Percentiles rank a stretch among this genome's conserved stretches.
These are phyloP conservation scores for Melipona quadrifasciata DNA, from an alignment of 1,140 invertebrate genomes.

Conservation along the genomic window DNA sequence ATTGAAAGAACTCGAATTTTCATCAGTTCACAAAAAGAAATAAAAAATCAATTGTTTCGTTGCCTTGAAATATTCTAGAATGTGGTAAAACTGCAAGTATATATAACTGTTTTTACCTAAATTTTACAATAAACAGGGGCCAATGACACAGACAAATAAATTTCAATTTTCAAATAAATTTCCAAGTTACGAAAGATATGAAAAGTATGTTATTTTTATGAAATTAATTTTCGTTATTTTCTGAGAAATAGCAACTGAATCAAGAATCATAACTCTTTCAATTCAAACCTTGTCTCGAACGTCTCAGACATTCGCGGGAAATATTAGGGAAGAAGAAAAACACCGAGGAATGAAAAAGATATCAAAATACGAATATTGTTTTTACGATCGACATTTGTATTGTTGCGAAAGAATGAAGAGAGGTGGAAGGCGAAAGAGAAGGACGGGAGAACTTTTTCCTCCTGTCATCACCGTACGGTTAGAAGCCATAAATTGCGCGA, in stretches of 20 bases:
- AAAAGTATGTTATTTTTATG: not conserved
- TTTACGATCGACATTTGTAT: slow-evolving; percentile 59
- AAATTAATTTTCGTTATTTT: not conserved
- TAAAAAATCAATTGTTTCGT: too few species aligned
- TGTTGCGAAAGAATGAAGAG: not conserved
- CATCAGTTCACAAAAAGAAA: too few species aligned
- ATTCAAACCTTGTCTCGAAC: not conserved
- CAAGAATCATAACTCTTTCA: slow-evolving; percentile 45
- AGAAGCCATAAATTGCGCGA: slow-evolving; percentile 59
- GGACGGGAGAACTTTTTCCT: slow-evolving; percentile 52
- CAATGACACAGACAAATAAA: too few species aligned
- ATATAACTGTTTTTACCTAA: too few species aligned
- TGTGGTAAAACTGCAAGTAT: too few species aligned
- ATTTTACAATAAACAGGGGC: too few species aligned
- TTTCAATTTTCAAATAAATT: not conserved
- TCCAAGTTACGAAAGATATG: not conserved
- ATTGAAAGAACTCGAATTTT: too few species aligned
- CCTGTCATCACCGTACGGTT: slow-evolving; percentile 53
- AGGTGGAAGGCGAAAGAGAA: not conserved
- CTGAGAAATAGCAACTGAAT: not conserved
- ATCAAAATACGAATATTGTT: slow-evolving; percentile 50
- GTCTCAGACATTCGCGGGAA: slow-evolving; percentile 40
- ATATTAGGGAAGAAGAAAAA: slow-evolving; percentile 38
- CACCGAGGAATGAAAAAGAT: not conserved
- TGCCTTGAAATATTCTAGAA: too few species aligned